A percentile compares a stretch with the other conserved stretches of the same genome.
phyloP scores from a whole-genome alignment of 2,797 vertebrate genomes.

The Denticeps clupeoides region DNA sequence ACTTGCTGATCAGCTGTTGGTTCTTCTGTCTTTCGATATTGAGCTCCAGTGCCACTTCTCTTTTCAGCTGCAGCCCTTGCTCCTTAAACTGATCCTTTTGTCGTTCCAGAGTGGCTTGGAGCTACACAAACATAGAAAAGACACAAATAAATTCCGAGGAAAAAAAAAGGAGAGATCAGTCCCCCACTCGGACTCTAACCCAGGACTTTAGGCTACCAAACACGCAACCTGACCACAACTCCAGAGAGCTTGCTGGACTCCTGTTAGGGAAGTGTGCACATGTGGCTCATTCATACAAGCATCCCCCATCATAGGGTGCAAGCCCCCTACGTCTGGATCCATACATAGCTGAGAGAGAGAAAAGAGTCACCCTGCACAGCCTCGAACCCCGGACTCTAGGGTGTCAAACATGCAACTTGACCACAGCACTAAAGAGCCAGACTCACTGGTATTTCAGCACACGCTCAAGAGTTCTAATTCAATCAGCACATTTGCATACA shows the following conservation, averaged over 20 bases:
- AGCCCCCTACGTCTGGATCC: too few relatives aligned
- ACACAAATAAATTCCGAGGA: neutral
- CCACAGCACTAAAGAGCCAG: too few relatives aligned
- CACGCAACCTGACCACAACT: too few relatives aligned
- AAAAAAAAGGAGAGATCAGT: neutral
- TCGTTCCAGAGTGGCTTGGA: constrained; percentile 45
- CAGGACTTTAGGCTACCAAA: too few relatives aligned
- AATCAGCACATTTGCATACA: neutral
- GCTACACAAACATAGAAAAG: constrained; percentile 34
- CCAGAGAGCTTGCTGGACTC: too few relatives aligned
- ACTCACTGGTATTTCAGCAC: constrained; percentile 11
- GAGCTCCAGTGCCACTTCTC: constrained; percentile 53
- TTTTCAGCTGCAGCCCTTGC: constrained; percentile 43
- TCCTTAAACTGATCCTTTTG: constrained; percentile 43
- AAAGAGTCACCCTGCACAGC: too few relatives aligned
- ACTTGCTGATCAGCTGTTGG: constrained; percentile 54
- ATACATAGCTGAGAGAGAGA: too few relatives aligned
- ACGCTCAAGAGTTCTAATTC: neutral
- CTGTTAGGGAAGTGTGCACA: too few relatives aligned
- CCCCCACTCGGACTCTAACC: too few relatives aligned
- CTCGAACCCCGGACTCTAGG: too few relatives aligned
- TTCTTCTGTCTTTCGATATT: constrained; percentile 61
- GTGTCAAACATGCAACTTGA: neutral
- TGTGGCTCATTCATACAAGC: too few relatives aligned
- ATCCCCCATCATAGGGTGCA: too few relatives aligned